Evolutionary conservation across 1,140 invertebrate genomes (phyloP).

Genomic region (Macrocentrus cingulum): DNA sequence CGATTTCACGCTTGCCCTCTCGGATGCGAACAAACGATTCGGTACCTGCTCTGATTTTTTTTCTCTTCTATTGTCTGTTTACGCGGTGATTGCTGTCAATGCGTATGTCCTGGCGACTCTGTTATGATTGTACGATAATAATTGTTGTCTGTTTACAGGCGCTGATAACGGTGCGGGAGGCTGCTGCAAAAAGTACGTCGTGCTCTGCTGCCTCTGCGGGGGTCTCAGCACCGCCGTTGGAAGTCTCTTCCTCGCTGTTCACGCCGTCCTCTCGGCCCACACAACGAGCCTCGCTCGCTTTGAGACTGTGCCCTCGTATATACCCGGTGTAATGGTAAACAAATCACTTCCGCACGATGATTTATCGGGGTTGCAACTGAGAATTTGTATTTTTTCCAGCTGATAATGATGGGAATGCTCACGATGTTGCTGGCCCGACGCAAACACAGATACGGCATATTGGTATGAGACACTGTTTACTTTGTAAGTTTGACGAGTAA

Average conservation of each 20-base stretch:
- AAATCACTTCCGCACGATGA: neutral
- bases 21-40: too few relatives aligned
- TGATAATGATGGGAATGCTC: conserved; percentile 81
- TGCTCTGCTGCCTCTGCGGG: conserved; percentile 75
- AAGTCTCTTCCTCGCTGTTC: conserved; percentile 73
- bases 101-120: neutral
- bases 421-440: conserved; percentile 81
- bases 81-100: too few relatives aligned
- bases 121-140: neutral
- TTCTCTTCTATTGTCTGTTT: too few relatives aligned
- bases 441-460: conserved; percentile 81
- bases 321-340: conserved; percentile 76
- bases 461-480: conserved; percentile 77
- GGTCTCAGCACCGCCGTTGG: conserved; percentile 72
- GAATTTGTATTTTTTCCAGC: too few relatives aligned
- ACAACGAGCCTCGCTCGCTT: conserved; percentile 79
- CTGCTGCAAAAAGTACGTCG: conserved; percentile 70
- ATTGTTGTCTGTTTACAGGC: conserved; percentile 16
- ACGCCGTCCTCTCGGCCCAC: conserved; percentile 74
- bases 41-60: too few relatives aligned
- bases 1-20: too few relatives aligned
- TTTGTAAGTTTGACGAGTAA: too few relatives aligned
- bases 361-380: too few relatives aligned
- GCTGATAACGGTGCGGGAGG: conserved; percentile 42
- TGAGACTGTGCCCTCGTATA: conserved; percentile 82